phyloP scores from a whole-genome alignment of 2,113 vertebrate genomes.

The Urocolius indicus region DNA sequence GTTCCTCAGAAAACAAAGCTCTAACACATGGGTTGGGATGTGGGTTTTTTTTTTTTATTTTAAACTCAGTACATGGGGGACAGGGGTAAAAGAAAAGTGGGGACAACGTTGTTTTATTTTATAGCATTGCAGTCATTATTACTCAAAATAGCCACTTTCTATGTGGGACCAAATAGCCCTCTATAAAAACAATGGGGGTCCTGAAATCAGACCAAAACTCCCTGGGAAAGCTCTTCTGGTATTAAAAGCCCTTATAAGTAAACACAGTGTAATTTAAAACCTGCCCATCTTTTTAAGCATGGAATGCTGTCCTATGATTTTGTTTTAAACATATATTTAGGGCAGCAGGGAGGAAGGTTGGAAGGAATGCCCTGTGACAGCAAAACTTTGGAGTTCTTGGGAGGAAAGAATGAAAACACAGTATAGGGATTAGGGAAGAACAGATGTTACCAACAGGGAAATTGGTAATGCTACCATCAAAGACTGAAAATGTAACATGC shows the following conservation, averaged over 20 bases:
- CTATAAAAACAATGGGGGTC: conserved; percentile 8
- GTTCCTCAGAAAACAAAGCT: conserved; percentile 80
- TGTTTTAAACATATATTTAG: conserved; percentile 31
- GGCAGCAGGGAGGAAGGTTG: background rate
- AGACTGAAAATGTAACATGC: conserved; percentile 1
- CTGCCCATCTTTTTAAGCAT: conserved; percentile 17
- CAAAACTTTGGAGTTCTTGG: background rate
- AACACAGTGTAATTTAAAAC: conserved; percentile 47
- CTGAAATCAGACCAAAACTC: conserved; percentile 48
- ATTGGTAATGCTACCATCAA: background rate
- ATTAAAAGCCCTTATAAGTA: conserved; percentile 38
- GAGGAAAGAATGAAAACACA: background rate
- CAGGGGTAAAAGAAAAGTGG: background rate
- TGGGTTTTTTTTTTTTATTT: background rate
- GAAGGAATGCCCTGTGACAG: background rate
- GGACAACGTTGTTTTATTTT: background rate
- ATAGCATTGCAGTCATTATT: background rate
- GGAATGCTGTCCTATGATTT: conserved; percentile 31
- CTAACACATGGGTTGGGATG: conserved; percentile 66
- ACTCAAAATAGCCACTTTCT: conserved; percentile 9
- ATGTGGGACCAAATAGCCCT: conserved; percentile 15
- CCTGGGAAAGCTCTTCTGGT: conserved; percentile 2
- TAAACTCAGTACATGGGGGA: background rate
- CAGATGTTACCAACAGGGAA: background rate
- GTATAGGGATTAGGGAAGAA: background rate